A percentile compares a stretch with the other conserved stretches of the same genome.
Evolutionary conservation across 2,113 vertebrate species (phyloP).

Genomic region (Microcebus jonahi): DNA sequence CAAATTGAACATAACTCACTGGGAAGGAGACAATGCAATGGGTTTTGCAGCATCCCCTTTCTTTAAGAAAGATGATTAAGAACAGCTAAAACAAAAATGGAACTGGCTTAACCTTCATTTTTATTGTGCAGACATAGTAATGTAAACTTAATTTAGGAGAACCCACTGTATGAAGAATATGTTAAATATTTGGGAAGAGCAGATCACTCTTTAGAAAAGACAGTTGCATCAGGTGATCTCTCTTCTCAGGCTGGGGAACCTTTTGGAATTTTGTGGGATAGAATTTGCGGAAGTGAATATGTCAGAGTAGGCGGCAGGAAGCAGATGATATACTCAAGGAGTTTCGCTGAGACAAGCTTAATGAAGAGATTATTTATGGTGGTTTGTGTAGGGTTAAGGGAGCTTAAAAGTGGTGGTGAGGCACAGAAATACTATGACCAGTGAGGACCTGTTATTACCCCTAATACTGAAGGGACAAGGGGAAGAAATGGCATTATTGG

Average conservation of each 20-base stretch:
- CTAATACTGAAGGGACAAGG: not conserved
- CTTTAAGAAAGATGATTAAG: not conserved
- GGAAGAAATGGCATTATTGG: not conserved
- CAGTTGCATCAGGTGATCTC: not conserved
- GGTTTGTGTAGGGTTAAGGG: not conserved
- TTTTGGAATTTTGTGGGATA: not conserved
- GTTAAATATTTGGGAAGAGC: not conserved
- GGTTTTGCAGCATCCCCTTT: not conserved
- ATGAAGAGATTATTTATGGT: not conserved
- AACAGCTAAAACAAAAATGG: not conserved
- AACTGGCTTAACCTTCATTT: not conserved
- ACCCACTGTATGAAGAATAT: not conserved
- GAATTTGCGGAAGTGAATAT: not conserved
- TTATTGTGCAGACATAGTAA: not conserved
- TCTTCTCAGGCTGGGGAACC: not conserved
- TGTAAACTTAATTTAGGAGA: constrained; percentile 9
- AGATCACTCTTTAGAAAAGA: not conserved
- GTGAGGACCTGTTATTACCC: not conserved
- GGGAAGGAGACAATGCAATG: not conserved
- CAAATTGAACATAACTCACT: not conserved
- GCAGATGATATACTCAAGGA: not conserved
- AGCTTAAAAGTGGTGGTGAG: not conserved
- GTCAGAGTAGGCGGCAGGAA: not conserved
- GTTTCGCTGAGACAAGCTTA: not conserved
- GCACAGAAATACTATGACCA: not conserved